Percentiles rank a stretch among this genome's conserved stretches.
phyloP scores from a whole-genome alignment of 2,113 vertebrate species.

The Saccopteryx bilineata region DNA sequence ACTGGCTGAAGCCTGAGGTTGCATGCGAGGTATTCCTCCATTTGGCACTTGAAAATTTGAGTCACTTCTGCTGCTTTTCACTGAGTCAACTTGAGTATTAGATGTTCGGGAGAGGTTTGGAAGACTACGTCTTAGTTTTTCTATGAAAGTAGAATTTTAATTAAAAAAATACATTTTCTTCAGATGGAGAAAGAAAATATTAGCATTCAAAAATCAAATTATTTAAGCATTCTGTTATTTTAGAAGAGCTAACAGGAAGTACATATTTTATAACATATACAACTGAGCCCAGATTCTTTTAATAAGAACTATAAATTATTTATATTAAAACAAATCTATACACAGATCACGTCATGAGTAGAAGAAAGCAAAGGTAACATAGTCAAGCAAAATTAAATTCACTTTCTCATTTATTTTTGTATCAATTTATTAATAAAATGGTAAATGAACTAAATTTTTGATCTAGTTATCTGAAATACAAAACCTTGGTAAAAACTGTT shows the following conservation, averaged over 20 bases:
- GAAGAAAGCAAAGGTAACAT: conserved; percentile 55
- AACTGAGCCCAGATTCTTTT: conserved; percentile 23
- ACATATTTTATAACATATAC: neutral
- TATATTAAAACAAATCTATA: conserved; percentile 63
- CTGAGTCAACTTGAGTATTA: conserved; percentile 92
- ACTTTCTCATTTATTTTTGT: conserved; percentile 43
- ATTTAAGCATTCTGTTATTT: conserved; percentile 12
- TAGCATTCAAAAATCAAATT: conserved; percentile 58
- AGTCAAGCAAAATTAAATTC: conserved; percentile 56
- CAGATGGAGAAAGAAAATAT: conserved; percentile 44
- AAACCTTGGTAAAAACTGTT: neutral
- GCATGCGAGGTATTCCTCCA: conserved; percentile 96
- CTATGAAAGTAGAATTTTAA: conserved; percentile 85
- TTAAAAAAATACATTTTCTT: conserved; percentile 65
- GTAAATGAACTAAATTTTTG: conserved; percentile 25
- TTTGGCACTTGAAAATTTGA: conserved; percentile 99
- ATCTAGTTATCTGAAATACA: conserved; percentile 48
- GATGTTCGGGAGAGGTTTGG: conserved; percentile 96
- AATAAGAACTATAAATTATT: conserved; percentile 15
- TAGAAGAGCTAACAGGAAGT: conserved; percentile 24
- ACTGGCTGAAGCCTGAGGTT: conserved; percentile 96
- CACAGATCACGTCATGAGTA: conserved; percentile 13
- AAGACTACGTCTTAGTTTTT: conserved; percentile 98
- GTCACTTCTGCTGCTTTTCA: conserved; percentile 98
- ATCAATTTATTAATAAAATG: conserved; percentile 41